A percentile compares a stretch with the other conserved stretches of the same genome.
Evolutionary conservation across 2,888 invertebrate species (phyloP).

Genomic region (Belgica antarctica): DNA sequence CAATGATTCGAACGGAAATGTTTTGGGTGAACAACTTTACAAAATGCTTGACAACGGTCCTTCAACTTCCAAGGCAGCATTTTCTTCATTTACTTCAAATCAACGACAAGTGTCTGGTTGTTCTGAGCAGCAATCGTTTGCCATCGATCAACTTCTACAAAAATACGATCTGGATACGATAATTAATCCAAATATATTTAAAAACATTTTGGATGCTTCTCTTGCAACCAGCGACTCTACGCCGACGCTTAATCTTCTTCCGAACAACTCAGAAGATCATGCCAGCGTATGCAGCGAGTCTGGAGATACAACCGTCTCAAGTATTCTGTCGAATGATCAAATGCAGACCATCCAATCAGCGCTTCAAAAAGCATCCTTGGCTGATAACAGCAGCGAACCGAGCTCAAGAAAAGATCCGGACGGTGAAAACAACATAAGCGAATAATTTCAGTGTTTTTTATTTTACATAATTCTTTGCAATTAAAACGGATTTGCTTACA

Average conservation of each 20-base stretch:
- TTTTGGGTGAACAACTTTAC: neutral
- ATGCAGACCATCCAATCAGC: conserved; percentile 31
- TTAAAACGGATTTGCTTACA: neutral
- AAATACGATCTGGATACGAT: conserved; percentile 37
- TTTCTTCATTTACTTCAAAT: neutral
- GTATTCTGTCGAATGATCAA: conserved; percentile 33
- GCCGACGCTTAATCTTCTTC: neutral
- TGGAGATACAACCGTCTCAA: conserved; percentile 20
- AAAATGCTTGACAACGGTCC: neutral
- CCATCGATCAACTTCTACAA: conserved; percentile 25
- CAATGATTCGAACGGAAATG: neutral
- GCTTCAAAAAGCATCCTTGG: conserved; percentile 21
- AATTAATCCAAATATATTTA: conserved; percentile 42
- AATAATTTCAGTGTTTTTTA: neutral
- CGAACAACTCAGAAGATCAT: neutral
- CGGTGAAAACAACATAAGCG: conserved; percentile 27
- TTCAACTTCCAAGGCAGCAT: conserved; percentile 13
- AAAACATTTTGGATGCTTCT: conserved; percentile 27
- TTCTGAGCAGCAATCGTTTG: neutral
- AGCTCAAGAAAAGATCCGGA: conserved; percentile 28
- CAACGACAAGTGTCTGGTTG: conserved; percentile 11
- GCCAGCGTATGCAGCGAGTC: neutral
- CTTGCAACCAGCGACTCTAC: conserved; percentile 34
- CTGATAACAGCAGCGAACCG: neutral
- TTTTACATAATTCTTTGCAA: neutral